Conservation (phyloP, 2,113 vertebrate genomes). For the Pelvicachromis taeniatus region DNA sequence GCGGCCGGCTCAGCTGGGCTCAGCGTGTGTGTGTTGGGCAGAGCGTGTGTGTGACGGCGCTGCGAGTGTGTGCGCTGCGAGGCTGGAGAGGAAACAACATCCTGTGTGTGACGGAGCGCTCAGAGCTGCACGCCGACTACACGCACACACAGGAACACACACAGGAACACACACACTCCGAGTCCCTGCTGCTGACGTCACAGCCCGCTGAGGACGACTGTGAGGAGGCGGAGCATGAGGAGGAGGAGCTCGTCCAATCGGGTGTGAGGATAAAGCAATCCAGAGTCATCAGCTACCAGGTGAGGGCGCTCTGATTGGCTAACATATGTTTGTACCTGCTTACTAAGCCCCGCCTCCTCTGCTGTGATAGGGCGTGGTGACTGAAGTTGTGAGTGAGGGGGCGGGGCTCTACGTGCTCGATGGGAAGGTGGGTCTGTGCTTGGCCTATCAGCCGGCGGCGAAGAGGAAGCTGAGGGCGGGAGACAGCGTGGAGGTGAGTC, state of each 20-base stretch:
- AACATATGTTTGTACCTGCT: background rate
- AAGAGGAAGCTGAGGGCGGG: background rate
- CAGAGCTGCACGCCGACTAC: constrained; percentile 31
- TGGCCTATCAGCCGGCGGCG: constrained; percentile 79
- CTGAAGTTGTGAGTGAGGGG: constrained; percentile 74
- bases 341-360: background rate
- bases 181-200: background rate
- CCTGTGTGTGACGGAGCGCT: constrained; percentile 69
- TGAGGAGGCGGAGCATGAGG: constrained; percentile 15
- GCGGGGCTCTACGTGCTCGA: constrained; percentile 85
- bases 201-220: background rate
- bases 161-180: background rate
- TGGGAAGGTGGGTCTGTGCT: constrained; percentile 76
- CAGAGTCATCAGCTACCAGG: constrained; percentile 79
- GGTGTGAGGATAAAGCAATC: constrained; percentile 53
- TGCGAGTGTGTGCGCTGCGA: constrained; percentile 71
- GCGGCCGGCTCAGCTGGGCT: constrained; percentile 72
- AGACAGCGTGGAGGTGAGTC: background rate
- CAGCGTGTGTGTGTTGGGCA: constrained; percentile 66
- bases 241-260: background rate
- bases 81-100: constrained; percentile 66
- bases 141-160: constrained; percentile 7
- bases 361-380: constrained; percentile 77
- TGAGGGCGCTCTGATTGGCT: constrained; percentile 41
- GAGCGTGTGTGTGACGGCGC: constrained; percentile 71